A percentile compares a stretch with the other conserved stretches of the same genome.
Conservation (phyloP, 2,797 vertebrate genomes). For the Thaleichthys pacificus region DNA sequence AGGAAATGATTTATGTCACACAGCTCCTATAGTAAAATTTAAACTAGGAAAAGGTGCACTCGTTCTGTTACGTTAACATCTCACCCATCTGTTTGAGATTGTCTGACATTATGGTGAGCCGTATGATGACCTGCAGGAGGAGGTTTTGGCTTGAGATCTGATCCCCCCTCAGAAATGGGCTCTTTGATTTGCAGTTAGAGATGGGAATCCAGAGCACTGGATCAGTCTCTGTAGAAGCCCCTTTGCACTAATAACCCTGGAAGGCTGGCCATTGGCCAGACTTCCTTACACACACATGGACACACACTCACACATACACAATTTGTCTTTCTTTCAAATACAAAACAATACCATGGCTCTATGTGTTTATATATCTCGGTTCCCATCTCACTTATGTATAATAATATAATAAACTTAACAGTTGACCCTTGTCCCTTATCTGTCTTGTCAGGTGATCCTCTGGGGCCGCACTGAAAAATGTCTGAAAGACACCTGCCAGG, state of each 20-base stretch:
- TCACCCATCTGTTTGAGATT: slow-evolving; percentile 6
- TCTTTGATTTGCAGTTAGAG: slow-evolving; percentile 9
- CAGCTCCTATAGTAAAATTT: not conserved
- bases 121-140: not conserved
- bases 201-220: not conserved
- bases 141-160: not conserved
- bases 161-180: not conserved
- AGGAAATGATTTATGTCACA: not conserved
- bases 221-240: not conserved
- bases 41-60: not conserved
- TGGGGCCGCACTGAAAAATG: slow-evolving; percentile 97
- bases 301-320: not conserved
- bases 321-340: not conserved
- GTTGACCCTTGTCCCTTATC: not conserved
- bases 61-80: not conserved
- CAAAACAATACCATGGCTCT: slow-evolving; percentile 13
- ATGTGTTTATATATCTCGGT: slow-evolving; percentile 48
- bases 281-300: not conserved
- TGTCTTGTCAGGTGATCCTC: slow-evolving; percentile 83
- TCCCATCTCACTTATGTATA: no score
- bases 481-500: slow-evolving; percentile 88
- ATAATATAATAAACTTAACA: not conserved
- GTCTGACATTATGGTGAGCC: not conserved
- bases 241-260: slow-evolving; percentile 8
- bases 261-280: slow-evolving; percentile 13